Percentiles rank a stretch among this genome's conserved stretches.
These are phyloP conservation scores for Sardinella longiceps DNA, from an alignment of 2,797 vertebrate species.

Conservation along the genomic window DNA sequence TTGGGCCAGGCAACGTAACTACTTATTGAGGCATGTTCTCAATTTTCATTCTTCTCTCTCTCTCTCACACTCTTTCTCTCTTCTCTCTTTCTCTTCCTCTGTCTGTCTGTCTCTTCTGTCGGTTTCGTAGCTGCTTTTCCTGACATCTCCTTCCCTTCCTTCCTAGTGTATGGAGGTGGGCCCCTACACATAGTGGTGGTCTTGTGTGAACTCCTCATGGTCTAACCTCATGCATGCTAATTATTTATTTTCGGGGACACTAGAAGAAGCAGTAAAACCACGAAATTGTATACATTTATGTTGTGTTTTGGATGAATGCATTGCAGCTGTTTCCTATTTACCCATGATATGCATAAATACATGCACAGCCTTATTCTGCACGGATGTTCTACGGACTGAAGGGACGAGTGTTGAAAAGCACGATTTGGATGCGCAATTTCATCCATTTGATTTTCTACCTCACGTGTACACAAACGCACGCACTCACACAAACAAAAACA, in stretches of 20 bases:
- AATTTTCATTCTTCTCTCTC: background rate
- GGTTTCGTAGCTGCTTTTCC: background rate
- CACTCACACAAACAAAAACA: background rate
- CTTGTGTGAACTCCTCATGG: constrained; percentile 27
- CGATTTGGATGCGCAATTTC: background rate
- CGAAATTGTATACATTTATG: constrained; percentile 22
- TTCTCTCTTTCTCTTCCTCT: background rate
- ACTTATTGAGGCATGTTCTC: constrained; percentile 16
- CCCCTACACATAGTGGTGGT: background rate
- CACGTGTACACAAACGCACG: background rate
- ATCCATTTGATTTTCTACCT: background rate
- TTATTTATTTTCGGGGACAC: constrained; percentile 6
- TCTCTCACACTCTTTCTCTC: background rate
- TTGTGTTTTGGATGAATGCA: constrained; percentile 5
- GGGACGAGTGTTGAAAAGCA: background rate
- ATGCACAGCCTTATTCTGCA: background rate
- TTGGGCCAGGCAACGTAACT: constrained; percentile 24
- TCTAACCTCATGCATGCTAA: constrained; percentile 24
- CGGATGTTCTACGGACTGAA: background rate
- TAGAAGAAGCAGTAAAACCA: background rate
- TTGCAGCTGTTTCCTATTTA: constrained; percentile 5
- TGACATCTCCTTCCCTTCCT: background rate
- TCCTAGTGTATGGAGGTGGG: background rate
- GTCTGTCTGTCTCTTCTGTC: background rate
- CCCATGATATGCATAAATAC: background rate